phyloP scores from a whole-genome alignment of 2,888 invertebrate genomes.

The Brachypalpus laphriformis region DNA sequence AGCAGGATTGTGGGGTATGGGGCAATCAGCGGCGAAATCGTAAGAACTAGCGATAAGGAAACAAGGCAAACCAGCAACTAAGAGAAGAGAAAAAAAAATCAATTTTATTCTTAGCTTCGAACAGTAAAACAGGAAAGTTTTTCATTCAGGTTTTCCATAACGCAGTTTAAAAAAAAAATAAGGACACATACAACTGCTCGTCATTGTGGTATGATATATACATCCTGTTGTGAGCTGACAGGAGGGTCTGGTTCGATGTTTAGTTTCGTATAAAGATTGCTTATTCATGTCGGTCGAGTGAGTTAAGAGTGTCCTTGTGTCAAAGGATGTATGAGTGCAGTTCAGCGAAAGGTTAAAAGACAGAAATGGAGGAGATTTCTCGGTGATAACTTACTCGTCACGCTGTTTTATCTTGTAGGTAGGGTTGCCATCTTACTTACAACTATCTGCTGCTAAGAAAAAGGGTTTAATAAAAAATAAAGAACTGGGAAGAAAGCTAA shows the following conservation, averaged over 20 bases:
- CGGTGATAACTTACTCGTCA: constrained; percentile 51
- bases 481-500: no score
- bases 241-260: constrained; percentile 26
- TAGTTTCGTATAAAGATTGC: not conserved
- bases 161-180: constrained; percentile 22
- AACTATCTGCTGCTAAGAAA: no score
- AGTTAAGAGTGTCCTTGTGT: constrained; percentile 59
- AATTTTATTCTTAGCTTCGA: constrained; percentile 65
- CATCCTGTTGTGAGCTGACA: constrained; percentile 67
- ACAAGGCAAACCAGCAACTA: not conserved
- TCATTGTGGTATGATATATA: constrained; percentile 53
- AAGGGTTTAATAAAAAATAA: no score
- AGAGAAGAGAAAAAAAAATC: constrained; percentile 43
- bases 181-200: not conserved
- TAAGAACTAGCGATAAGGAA: constrained; percentile 8
- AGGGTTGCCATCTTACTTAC: constrained; percentile 41
- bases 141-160: constrained; percentile 57
- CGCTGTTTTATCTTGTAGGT: constrained; percentile 15
- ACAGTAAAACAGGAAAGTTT: constrained; percentile 38
- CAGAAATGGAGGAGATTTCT: constrained; percentile 36
- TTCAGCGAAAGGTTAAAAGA: constrained; percentile 40
- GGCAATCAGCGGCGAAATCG: not conserved
- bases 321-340: constrained; percentile 49
- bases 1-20: constrained; percentile 28
- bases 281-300: constrained; percentile 47